Base-by-base conservation (phyloP, 2,113 vertebrate genomes). In the Ranitomeya imitator region DNA sequence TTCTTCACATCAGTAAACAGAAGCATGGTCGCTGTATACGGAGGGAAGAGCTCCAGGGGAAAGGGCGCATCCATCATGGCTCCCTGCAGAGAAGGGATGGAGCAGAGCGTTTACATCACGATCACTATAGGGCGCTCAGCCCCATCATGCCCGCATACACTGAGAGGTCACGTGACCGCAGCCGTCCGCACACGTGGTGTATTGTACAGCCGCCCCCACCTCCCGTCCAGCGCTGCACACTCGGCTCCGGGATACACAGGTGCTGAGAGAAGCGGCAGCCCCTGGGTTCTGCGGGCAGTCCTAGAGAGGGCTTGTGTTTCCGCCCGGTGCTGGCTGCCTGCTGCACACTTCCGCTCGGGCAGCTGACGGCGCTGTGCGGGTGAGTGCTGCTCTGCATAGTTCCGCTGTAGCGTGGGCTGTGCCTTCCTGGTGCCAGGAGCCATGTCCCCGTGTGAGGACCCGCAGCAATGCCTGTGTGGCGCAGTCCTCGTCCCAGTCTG, bases 1-100 rank as follows among this genome's bases (percentile, higher is more conserved):
- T 99, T 99, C 91, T 92, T 95, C 0, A 99, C 95, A 82, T 94
- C 93, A 91, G 90, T 94, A 87, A 99, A 99, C 84, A 99, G 94
- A 1, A 98, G 89, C 18, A 98, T 96, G 0, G 95, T 96, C 31
- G 98, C 97, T 0, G 9, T 92, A 60, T 88, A 91, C 6, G 91
- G 95, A 0, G 97, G 96, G 91, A 96, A 98, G 61, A 99, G 93
- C 90, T 99, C 97, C 57, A 99, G 91, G 9, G 83, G 86, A 0
- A 95, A 94, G 1, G 92, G 95, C 4, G 93, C 67, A 88, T 95
- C 92, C 98, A 99, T 95, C 82, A 31, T 89, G 16, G 5, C n/a
- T 12, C 6, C 31, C 73, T 77, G 71, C 12, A 37, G 11, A 86
- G 14, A 52, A 23, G 26, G 26, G 26, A 31, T 31, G 26, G 26